A percentile compares a stretch with the other conserved stretches of the same genome.
These are phyloP conservation scores for Toxotes lorentzi DNA, from an alignment of 2,797 vertebrate genomes.

Conservation along the genomic window DNA sequence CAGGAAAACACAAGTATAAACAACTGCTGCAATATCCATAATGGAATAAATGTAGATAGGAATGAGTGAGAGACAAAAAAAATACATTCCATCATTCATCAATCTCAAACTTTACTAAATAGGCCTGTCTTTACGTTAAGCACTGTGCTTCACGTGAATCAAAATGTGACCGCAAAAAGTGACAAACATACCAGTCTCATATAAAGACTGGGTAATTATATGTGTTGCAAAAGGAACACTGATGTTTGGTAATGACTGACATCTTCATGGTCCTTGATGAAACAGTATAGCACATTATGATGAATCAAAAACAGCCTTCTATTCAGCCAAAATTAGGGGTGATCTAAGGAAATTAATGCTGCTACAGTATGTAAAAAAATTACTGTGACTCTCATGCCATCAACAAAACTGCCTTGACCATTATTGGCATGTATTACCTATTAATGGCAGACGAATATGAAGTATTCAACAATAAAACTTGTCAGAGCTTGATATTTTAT, in stretches of 20 bases:
- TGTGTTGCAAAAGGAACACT: constrained; percentile 41
- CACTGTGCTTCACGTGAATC: constrained; percentile 22
- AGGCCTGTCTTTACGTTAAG: constrained; percentile 24
- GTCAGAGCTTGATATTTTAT: constrained; percentile 37
- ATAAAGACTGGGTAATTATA: constrained; percentile 17
- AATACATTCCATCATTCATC: constrained; percentile 10
- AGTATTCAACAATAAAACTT: constrained; percentile 28
- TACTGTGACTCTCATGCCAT: constrained; percentile 19
- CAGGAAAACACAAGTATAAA: constrained; percentile 19
- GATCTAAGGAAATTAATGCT: constrained; percentile 37
- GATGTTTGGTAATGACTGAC: constrained; percentile 21
- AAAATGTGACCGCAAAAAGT: background rate
- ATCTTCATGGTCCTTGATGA: constrained; percentile 45
- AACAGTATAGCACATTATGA: constrained; percentile 17
- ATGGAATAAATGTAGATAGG: constrained; percentile 23
- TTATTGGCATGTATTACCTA: background rate
- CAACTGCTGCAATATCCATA: constrained; percentile 22
- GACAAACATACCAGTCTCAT: constrained; percentile 18
- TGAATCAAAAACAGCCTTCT: constrained; percentile 30
- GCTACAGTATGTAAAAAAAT: constrained; percentile 3
- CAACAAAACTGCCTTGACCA: constrained; percentile 66
- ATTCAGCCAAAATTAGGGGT: constrained; percentile 11
- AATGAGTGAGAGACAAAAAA: constrained; percentile 22
- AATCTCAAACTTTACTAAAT: constrained; percentile 37
- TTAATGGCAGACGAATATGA: constrained; percentile 26